Percentiles rank a stretch among this genome's conserved stretches.
Conservation (phyloP, 2,113 vertebrate species). For the Brachirus orientalis region DNA sequence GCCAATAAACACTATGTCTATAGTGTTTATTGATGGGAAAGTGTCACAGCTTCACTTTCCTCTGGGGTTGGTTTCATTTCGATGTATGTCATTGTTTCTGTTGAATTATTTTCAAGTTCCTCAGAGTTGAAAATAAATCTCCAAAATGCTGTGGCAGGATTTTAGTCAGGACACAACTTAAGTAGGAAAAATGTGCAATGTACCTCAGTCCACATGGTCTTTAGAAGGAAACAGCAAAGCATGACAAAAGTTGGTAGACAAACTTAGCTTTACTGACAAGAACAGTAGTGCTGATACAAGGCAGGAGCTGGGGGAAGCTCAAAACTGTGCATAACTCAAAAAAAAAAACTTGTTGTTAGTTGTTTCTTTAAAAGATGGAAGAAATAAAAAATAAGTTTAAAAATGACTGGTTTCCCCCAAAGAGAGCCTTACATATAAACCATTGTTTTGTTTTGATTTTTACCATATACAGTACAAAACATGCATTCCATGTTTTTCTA, state of each 20-base stretch:
- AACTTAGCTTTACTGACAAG: slow-evolving; percentile 80
- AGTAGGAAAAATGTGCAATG: too few species aligned
- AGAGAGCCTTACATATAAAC: slow-evolving; percentile 62
- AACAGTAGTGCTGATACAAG: slow-evolving; percentile 75
- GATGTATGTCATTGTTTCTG: too few species aligned
- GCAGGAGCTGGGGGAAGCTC: slow-evolving; percentile 69
- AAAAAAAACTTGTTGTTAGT: slow-evolving; percentile 46
- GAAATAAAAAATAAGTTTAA: slow-evolving; percentile 62
- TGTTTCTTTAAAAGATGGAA: slow-evolving; percentile 53
- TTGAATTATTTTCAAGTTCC: too few species aligned
- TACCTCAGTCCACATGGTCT: too few species aligned
- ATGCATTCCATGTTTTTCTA: slow-evolving; percentile 74
- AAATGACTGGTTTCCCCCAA: slow-evolving; percentile 47
- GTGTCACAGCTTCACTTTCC: too few species aligned
- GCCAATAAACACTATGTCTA: too few species aligned
- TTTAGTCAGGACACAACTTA: too few species aligned
- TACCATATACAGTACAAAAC: slow-evolving; percentile 75
- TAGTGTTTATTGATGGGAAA: too few species aligned
- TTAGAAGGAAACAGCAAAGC: too few species aligned
- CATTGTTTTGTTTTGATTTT: slow-evolving; percentile 6
- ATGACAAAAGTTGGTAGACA: slow-evolving; percentile 50
- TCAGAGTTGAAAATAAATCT: too few species aligned
- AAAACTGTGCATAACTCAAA: slow-evolving; percentile 67
- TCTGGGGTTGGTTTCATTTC: too few species aligned
- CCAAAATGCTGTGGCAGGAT: too few species aligned